phyloP scores from a whole-genome alignment of 1,140 invertebrate genomes.

The Tetramorium simillimum region DNA sequence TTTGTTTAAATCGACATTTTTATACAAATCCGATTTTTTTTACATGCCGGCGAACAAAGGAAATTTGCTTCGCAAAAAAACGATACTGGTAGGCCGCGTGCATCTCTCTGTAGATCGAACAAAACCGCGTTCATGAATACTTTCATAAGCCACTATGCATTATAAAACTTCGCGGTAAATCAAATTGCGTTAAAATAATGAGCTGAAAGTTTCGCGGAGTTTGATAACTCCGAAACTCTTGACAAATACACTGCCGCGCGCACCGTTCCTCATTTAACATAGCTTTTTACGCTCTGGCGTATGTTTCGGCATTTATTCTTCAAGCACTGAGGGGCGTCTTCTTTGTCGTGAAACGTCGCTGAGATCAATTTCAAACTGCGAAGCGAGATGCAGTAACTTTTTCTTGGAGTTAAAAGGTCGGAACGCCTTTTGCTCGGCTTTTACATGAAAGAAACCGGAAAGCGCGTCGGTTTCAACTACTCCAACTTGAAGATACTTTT shows the following conservation, averaged over 20 bases:
- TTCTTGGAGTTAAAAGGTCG: conserved; percentile 11
- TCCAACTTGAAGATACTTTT: not conserved
- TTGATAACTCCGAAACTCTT: conserved; percentile 26
- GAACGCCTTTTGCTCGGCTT: conserved; percentile 25
- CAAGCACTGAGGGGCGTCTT: not conserved
- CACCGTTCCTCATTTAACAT: conserved; percentile 15
- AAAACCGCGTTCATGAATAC: conserved; percentile 33
- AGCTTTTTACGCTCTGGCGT: conserved; percentile 19
- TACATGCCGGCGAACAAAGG: not conserved
- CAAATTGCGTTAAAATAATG: conserved; percentile 37
- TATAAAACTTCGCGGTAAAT: conserved; percentile 8
- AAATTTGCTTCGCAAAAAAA: not conserved
- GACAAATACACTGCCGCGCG: conserved; percentile 18
- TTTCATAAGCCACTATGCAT: conserved; percentile 18
- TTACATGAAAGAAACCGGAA: conserved; percentile 21
- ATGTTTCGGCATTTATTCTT: conserved; percentile 39
- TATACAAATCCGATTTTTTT: conserved; percentile 1
- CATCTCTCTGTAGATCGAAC: not conserved
- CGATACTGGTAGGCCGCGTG: not conserved
- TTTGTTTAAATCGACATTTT: not conserved
- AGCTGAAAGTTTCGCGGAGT: not conserved
- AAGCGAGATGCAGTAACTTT: conserved; percentile 22
- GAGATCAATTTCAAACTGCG: conserved; percentile 41
- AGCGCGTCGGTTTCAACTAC: conserved; percentile 21
- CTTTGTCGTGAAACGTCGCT: conserved; percentile 13